These are phyloP conservation scores for Nannospalax galili DNA, from an alignment of 2,113 vertebrate genomes.

Conservation along the genomic window DNA sequence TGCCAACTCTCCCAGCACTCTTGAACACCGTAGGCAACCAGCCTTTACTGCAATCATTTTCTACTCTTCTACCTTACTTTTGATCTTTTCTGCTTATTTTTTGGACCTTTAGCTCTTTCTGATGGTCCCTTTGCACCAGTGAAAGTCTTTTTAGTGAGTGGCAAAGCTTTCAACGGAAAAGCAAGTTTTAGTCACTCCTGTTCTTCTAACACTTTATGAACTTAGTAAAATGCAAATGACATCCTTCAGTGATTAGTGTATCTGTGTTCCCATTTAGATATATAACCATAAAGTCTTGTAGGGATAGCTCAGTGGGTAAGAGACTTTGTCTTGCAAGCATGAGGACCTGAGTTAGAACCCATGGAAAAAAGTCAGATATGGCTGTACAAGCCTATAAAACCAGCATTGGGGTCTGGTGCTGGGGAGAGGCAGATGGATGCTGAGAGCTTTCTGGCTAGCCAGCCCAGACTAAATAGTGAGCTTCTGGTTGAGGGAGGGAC, in stretches of 20 bases:
- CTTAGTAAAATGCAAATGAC: background rate
- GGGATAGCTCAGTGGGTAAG: too few relatives aligned
- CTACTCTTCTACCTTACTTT: background rate
- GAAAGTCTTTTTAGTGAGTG: background rate
- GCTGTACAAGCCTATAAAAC: too few relatives aligned
- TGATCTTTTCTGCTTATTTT: background rate
- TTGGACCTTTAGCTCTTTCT: background rate
- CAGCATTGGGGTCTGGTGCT: too few relatives aligned
- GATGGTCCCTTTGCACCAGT: background rate
- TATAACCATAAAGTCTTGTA: background rate
- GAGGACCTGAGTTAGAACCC: too few relatives aligned
- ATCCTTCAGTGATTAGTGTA: background rate
- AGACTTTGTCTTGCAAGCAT: too few relatives aligned
- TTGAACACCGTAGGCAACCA: background rate
- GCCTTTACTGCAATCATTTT: background rate
- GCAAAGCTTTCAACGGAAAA: background rate
- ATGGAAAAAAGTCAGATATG: too few relatives aligned
- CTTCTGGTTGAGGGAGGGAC: background rate
- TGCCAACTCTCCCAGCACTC: background rate
- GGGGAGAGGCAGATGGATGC: too few relatives aligned
- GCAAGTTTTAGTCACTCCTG: background rate
- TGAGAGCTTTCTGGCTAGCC: too few relatives aligned
- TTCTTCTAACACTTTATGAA: background rate
- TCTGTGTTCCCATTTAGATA: background rate
- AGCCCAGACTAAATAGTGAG: background rate